These are phyloP conservation scores for Tanaodytes sp. DNA, from an alignment of 2,888 invertebrate genomes.

Conservation along the genomic window DNA sequence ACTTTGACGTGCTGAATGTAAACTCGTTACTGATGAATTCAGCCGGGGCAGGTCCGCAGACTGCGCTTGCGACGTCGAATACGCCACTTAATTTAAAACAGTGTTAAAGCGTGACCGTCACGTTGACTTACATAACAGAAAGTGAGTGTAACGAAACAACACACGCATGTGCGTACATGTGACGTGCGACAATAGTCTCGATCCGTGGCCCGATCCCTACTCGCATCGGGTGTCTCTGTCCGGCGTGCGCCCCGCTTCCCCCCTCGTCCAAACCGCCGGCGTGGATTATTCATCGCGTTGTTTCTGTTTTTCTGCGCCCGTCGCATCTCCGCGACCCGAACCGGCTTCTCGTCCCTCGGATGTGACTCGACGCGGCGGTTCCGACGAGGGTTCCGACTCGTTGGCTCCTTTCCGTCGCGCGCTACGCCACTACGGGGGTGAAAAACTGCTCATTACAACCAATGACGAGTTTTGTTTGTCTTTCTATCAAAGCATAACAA, in stretches of 20 bases:
- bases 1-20: not conserved
- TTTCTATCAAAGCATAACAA: constrained; percentile 68
- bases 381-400: constrained; percentile 48
- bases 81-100: constrained; percentile 65
- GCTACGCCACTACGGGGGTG: constrained; percentile 46
- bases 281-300: constrained; percentile 38
- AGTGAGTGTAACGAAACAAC: constrained; percentile 47
- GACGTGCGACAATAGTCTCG: constrained; percentile 49
- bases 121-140: constrained; percentile 58
- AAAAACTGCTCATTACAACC: constrained; percentile 53
- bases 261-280: constrained; percentile 18
- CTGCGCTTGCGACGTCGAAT: constrained; percentile 21
- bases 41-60: constrained; percentile 12
- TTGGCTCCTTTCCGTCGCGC: constrained; percentile 40
- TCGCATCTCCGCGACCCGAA: constrained; percentile 45
- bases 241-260: not conserved
- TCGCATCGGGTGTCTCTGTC: constrained; percentile 23
- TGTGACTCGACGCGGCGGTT: too few relatives aligned
- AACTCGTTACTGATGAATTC: constrained; percentile 4
- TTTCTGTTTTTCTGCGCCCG: constrained; percentile 41
- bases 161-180: constrained; percentile 32
- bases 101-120: constrained; percentile 65
- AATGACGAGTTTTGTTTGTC: constrained; percentile 59
- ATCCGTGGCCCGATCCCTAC: constrained; percentile 42
- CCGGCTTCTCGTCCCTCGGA: too few relatives aligned